These are phyloP conservation scores for Seriola dumerili DNA, from an alignment of 2,113 vertebrate genomes.

Conservation along the genomic window DNA sequence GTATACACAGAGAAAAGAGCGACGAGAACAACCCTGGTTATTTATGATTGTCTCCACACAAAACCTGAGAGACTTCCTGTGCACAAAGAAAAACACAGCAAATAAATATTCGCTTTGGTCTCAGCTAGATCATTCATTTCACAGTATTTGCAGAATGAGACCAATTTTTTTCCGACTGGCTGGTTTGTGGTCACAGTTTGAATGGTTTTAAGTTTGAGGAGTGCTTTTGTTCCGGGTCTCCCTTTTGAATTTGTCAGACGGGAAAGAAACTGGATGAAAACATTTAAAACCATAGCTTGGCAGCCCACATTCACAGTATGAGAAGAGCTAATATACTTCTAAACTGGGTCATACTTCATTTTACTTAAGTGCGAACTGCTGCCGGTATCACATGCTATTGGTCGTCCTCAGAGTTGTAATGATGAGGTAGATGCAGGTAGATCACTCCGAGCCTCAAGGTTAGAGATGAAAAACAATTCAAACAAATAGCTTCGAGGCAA, in stretches of 20 bases:
- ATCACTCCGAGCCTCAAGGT: slow-evolving; percentile 7
- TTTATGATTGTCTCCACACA: slow-evolving; percentile 5
- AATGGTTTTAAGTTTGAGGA: neutral
- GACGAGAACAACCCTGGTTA: neutral
- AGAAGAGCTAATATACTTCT: neutral
- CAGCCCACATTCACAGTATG: neutral
- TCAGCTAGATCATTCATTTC: slow-evolving; percentile 20
- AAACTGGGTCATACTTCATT: neutral
- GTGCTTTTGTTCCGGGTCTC: neutral
- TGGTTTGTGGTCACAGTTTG: neutral
- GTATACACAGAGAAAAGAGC: neutral
- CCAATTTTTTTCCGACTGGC: slow-evolving; percentile 1
- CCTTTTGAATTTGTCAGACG: slow-evolving; percentile 3
- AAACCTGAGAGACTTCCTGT: slow-evolving; percentile 9
- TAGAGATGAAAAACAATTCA: slow-evolving; percentile 29
- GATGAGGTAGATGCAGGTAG: neutral
- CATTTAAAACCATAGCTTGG: neutral
- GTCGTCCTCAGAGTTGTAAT: neutral
- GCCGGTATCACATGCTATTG: neutral
- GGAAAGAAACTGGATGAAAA: neutral
- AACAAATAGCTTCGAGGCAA: slow-evolving; percentile 2
- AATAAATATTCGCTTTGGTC: slow-evolving; percentile 2
- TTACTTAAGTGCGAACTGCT: neutral
- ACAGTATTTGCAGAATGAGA: slow-evolving; percentile 4
- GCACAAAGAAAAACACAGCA: neutral